Evolutionary conservation across 2,113 vertebrate genomes (phyloP).

Genomic region (Ptilonorhynchus violaceus): DNA sequence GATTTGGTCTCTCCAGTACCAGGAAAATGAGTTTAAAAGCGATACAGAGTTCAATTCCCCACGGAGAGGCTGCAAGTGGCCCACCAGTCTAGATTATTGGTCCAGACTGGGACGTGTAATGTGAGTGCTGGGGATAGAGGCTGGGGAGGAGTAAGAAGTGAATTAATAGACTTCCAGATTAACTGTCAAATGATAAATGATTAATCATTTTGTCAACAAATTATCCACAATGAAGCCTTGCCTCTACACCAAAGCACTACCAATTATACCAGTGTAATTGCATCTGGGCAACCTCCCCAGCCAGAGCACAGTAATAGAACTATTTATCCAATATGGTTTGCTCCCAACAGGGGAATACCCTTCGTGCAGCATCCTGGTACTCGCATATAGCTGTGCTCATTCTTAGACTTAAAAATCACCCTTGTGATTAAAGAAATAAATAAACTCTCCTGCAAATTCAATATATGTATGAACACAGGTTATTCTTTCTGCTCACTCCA

Average conservation of each 20-base stretch:
- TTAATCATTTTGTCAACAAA: constrained; percentile 68
- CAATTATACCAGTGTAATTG: constrained; percentile 57
- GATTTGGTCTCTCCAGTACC: neutral
- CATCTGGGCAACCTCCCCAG: constrained; percentile 33
- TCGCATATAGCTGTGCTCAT: neutral
- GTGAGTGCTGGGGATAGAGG: neutral
- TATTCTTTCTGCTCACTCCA: neutral
- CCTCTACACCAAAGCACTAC: constrained; percentile 37
- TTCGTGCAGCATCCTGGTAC: neutral
- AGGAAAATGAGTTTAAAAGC: neutral
- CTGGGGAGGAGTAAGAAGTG: constrained; percentile 4
- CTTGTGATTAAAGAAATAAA: neutral
- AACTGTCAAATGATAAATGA: constrained; percentile 49
- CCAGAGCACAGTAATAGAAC: constrained; percentile 40
- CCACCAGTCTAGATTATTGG: neutral
- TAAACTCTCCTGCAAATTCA: neutral
- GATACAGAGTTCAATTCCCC: neutral
- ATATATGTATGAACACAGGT: neutral
- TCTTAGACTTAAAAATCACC: neutral
- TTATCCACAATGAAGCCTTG: constrained; percentile 53
- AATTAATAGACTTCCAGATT: constrained; percentile 56
- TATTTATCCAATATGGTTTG: constrained; percentile 43
- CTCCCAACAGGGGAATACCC: constrained; percentile 43
- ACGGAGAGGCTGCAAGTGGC: neutral
- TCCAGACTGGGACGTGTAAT: neutral